Base-by-base conservation (phyloP, 2,888 invertebrate genomes). In the Lymantria dispar region DNA sequence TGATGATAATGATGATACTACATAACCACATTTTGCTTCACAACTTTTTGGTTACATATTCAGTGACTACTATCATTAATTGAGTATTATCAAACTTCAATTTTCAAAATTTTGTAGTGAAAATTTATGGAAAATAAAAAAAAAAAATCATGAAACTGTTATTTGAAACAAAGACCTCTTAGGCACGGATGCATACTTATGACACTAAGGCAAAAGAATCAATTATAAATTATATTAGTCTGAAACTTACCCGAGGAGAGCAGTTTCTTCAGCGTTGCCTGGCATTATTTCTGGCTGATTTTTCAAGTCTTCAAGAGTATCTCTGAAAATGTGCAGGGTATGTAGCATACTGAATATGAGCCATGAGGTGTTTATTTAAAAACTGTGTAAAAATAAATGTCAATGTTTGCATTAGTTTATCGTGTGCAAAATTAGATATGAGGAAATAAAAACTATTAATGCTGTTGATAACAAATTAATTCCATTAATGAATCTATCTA, bases 221-320 rank as follows among this genome's bases (percentile, higher is more conserved):
- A 5, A 22, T 22, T 22, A 22, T 8, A 14, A 38, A 22, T 11
- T 31, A 0, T 15, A 31, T 12, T n/a, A 7, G 8, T 40, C 1
- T 14, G 8, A 14, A 12, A 85, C 96, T 96, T 94, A 97, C 97
- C 97, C 96, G 85, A 97, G 93, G 60, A 97, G 94, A 80, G 96
- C 96, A 70, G 96, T 95, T 92, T 97, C 96, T 93, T 97, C 97
- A 83, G 96, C 95, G 72, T 93, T 94, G 74, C 94, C 93, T 65
- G 95, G 95, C 95, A 95, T 95, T 87, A 92, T 94, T 70, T 76
- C 82, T 56, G 79, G 65, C 60, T 77, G 73, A 69, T 74, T 54
- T 48, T 54, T 54, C 45, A 48, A 52, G 47, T 58, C 62, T 52
- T 63, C 57, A 45, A 57, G 48, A 43, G 62, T 64, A 51, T 47